A percentile compares a stretch with the other conserved stretches of the same genome.
Conservation (phyloP, 2,797 vertebrate species). For the Xenopus petersii region DNA sequence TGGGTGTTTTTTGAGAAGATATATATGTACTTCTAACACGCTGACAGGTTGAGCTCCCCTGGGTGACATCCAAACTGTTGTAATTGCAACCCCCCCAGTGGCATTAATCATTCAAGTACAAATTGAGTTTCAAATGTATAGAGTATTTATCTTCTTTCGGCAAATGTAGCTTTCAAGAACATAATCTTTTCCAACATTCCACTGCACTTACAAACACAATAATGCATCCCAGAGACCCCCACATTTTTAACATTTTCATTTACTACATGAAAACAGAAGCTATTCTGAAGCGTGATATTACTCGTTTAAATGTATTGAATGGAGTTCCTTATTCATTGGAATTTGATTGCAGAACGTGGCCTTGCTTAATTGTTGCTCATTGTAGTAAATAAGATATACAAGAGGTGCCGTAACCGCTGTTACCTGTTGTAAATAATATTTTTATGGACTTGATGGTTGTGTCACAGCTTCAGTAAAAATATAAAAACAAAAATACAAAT, state of each 20-base stretch:
- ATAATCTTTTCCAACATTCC: constrained; percentile 47
- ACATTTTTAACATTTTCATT: constrained; percentile 1
- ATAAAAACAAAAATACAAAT: no score
- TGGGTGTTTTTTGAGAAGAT: constrained; percentile 53
- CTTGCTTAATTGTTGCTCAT: no score
- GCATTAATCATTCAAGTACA: constrained; percentile 82
- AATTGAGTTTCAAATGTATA: constrained; percentile 73
- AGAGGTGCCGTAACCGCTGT: no score
- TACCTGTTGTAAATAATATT: no score
- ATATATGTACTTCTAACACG: constrained; percentile 42
- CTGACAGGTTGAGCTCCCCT: constrained; percentile 50
- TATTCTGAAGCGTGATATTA: constrained; percentile 12
- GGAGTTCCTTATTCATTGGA: no score
- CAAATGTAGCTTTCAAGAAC: constrained; percentile 54
- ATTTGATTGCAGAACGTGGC: no score
- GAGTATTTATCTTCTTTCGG: constrained; percentile 62
- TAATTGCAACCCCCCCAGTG: constrained; percentile 78
- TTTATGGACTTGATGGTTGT: no score
- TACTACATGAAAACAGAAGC: not conserved
- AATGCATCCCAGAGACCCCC: not conserved
- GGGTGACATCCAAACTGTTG: constrained; percentile 61
- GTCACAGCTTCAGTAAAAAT: no score
- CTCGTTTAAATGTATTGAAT: constrained; percentile 6
- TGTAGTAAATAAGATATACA: no score
- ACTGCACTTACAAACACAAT: constrained; percentile 20